A percentile compares a stretch with the other conserved stretches of the same genome.
These are phyloP conservation scores for Petrolisthes manimaculis DNA, from an alignment of 2,888 invertebrate species.

Conservation along the genomic window DNA sequence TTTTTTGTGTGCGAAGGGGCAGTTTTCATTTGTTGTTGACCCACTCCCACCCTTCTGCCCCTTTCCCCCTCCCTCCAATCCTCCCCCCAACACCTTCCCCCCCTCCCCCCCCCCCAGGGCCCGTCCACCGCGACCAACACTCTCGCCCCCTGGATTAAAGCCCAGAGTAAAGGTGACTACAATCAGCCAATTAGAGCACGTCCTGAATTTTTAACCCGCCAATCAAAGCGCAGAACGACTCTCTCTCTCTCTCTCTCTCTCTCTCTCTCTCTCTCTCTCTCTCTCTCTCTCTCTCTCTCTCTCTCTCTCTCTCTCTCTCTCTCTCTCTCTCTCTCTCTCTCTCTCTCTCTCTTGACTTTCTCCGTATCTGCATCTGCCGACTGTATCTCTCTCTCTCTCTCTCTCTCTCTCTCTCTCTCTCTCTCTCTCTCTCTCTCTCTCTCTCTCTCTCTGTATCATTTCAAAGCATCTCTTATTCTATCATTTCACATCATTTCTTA, in stretches of 20 bases:
- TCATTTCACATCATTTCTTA: no score
- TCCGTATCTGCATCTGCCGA: background rate
- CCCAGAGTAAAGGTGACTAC: slow-evolving; percentile 51
- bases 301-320: slow-evolving; percentile 49
- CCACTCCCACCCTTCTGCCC: background rate
- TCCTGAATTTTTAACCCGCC: slow-evolving; percentile 52
- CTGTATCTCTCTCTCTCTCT: slow-evolving; percentile 6
- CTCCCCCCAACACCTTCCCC: no score
- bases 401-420: slow-evolving; percentile 20
- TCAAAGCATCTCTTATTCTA: no score
- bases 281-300: slow-evolving; percentile 35
- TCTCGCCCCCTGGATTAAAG: slow-evolving; percentile 45
- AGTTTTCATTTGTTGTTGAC: background rate
- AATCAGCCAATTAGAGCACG: slow-evolving; percentile 58
- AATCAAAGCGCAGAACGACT: slow-evolving; percentile 48
- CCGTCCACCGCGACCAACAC: no score
- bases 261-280: slow-evolving; percentile 45
- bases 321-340: slow-evolving; percentile 40
- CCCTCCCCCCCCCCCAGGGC: no score
- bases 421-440: background rate
- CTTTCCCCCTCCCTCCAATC: background rate
- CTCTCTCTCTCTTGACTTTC: slow-evolving; percentile 8
- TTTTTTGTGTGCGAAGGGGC: background rate
- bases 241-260: slow-evolving; percentile 43
- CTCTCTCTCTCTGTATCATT: no score